Conservation (phyloP, 2,797 vertebrate genomes). For the Acridotheres tristis region DNA sequence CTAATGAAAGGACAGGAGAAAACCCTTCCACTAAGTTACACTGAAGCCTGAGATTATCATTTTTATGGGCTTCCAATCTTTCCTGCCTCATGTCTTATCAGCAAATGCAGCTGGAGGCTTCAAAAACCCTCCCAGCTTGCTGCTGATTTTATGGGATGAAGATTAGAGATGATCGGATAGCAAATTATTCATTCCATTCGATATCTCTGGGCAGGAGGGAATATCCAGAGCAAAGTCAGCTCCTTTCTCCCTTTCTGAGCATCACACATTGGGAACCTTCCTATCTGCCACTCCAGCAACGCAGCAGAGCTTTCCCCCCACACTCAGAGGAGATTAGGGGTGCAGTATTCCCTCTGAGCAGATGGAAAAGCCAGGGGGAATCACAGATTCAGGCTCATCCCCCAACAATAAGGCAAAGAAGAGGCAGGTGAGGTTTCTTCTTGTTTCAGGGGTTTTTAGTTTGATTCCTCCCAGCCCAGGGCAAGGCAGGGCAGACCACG, state of each 20-base stretch:
- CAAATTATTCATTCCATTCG: slow-evolving; percentile 60
- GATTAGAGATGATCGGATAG: slow-evolving; percentile 71
- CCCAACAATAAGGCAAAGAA: not conserved
- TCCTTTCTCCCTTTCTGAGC: slow-evolving; percentile 6
- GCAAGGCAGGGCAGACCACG: not conserved
- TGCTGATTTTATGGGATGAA: slow-evolving; percentile 64
- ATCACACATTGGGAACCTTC: not conserved
- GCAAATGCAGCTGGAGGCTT: slow-evolving; percentile 67
- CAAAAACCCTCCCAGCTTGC: slow-evolving; percentile 63
- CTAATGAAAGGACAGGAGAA: slow-evolving; percentile 52
- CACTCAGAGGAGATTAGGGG: not conserved
- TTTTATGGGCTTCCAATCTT: slow-evolving; percentile 66
- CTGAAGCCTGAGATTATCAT: slow-evolving; percentile 60
- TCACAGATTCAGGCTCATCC: not conserved
- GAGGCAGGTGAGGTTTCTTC: not conserved
- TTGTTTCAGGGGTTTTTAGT: not conserved
- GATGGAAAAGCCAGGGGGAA: not conserved
- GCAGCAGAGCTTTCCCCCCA: not conserved
- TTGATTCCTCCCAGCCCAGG: not conserved
- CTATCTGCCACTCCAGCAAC: not conserved
- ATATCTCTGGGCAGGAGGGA: slow-evolving; percentile 27
- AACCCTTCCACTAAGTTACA: slow-evolving; percentile 59
- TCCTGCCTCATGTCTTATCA: slow-evolving; percentile 65
- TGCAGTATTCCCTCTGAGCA: not conserved
- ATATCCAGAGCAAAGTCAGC: slow-evolving; percentile 32